These are phyloP conservation scores for Scaptomyza pallida DNA, from an alignment of 1,140 invertebrate species.

Conservation along the genomic window DNA sequence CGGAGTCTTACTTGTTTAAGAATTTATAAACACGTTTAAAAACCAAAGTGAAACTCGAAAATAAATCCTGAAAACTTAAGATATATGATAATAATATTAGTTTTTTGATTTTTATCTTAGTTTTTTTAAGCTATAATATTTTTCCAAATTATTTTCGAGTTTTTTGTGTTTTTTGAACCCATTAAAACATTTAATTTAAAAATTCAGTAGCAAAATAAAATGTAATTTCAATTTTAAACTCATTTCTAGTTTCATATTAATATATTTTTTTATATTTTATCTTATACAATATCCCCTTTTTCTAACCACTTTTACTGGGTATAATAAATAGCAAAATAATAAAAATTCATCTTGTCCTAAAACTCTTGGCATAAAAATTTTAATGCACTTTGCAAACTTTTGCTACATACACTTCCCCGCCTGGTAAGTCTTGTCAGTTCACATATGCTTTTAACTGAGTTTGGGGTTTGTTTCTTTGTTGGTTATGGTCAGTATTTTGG, in stretches of 20 bases:
- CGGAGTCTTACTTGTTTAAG: too few species aligned
- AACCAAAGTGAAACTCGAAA: too few species aligned
- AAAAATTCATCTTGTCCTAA: constrained; percentile 39
- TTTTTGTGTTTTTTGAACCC: too few species aligned
- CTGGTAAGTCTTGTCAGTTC: constrained; percentile 24
- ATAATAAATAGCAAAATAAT: constrained; percentile 22
- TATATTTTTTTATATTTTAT: neutral
- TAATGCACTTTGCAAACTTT: constrained; percentile 71
- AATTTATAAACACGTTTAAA: too few species aligned
- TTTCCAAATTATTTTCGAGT: too few species aligned
- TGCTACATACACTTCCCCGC: constrained; percentile 20
- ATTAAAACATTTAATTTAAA: too few species aligned
- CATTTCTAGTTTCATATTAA: neutral
- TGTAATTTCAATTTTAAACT: too few species aligned
- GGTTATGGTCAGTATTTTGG: constrained; percentile 32
- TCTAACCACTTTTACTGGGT: neutral
- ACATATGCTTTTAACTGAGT: neutral
- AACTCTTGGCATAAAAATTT: constrained; percentile 54
- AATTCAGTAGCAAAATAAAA: too few species aligned
- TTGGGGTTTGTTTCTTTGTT: constrained; percentile 24
- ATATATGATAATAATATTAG: too few species aligned
- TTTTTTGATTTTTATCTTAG: too few species aligned
- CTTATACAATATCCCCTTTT: neutral
- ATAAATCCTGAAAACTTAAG: too few species aligned
- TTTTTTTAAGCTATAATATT: too few species aligned